Percentiles rank a stretch among this genome's conserved stretches.
These are phyloP conservation scores for Damaliscus lunatus DNA, from an alignment of 2,113 vertebrate genomes.

Conservation along the genomic window DNA sequence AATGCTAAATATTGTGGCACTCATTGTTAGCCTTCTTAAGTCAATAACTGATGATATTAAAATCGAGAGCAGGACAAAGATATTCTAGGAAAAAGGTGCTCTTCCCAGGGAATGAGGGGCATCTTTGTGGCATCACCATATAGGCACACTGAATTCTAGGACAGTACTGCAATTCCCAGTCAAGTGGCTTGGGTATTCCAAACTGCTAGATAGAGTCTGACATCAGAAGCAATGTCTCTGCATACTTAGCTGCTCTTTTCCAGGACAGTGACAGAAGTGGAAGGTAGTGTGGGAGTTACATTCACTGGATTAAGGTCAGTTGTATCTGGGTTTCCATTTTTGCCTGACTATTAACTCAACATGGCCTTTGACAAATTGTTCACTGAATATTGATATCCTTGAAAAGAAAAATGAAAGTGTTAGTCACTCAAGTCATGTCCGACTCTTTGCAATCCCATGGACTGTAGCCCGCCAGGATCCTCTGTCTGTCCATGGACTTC, in stretches of 20 bases:
- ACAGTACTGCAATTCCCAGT: background rate
- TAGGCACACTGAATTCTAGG: background rate
- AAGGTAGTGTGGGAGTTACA: background rate
- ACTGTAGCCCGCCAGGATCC: background rate
- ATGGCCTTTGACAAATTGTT: background rate
- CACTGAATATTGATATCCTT: background rate
- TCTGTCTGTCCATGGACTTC: background rate
- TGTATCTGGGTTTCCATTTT: background rate
- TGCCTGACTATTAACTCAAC: background rate
- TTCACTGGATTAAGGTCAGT: background rate
- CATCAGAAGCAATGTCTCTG: background rate
- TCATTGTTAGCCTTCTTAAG: background rate
- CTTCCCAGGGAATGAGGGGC: background rate
- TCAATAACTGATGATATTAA: background rate
- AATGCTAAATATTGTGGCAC: background rate
- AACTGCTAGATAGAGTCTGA: background rate
- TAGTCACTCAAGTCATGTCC: rapidly evolving
- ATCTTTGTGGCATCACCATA: background rate
- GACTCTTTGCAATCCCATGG: background rate
- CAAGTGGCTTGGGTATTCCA: background rate
- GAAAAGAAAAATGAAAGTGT: background rate
- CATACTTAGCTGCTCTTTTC: background rate
- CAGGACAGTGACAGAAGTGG: background rate
- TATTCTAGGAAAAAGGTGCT: background rate
- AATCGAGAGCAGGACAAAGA: background rate